phyloP scores from a whole-genome alignment of 1,140 invertebrate species.

The Monomorium pharaonis region DNA sequence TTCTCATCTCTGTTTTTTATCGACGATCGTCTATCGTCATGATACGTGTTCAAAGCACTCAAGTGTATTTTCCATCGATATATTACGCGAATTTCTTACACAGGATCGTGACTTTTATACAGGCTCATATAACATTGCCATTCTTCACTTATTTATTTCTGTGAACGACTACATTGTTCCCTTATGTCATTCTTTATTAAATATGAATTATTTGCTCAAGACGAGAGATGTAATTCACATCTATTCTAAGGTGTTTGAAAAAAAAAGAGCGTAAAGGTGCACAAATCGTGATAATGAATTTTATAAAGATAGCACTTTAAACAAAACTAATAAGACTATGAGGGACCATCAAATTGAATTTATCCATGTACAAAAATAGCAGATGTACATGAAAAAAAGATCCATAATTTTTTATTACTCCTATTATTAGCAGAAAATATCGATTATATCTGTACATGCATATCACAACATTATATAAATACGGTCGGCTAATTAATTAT shows the following conservation, averaged over 20 bases:
- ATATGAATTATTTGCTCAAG: conserved; percentile 52
- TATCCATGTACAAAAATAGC: conserved; percentile 8
- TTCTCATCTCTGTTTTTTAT: not conserved
- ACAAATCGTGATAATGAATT: not conserved
- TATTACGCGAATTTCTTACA: not conserved
- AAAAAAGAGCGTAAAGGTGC: conserved; percentile 31
- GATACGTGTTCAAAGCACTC: not conserved
- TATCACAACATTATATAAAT: not conserved
- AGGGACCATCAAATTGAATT: conserved; percentile 53
- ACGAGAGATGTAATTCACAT: not conserved
- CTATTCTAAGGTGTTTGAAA: conserved; percentile 48
- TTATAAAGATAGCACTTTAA: not conserved
- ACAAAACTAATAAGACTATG: conserved; percentile 18
- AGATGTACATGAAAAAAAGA: not conserved
- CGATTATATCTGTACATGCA: not conserved
- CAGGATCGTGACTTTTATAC: not conserved
- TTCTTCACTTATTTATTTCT: conserved; percentile 1
- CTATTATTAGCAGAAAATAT: not conserved
- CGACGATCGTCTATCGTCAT: not conserved
- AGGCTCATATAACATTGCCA: not conserved
- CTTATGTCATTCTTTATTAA: not conserved
- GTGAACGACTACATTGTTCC: not conserved
- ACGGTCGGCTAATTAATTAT: not conserved
- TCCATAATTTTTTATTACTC: conserved; percentile 4
- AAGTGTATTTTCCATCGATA: not conserved